Percentiles rank a stretch among this genome's conserved stretches.
Evolutionary conservation across 2,113 vertebrate genomes (phyloP).

Genomic region (Sphaerodactylus townsendi): DNA sequence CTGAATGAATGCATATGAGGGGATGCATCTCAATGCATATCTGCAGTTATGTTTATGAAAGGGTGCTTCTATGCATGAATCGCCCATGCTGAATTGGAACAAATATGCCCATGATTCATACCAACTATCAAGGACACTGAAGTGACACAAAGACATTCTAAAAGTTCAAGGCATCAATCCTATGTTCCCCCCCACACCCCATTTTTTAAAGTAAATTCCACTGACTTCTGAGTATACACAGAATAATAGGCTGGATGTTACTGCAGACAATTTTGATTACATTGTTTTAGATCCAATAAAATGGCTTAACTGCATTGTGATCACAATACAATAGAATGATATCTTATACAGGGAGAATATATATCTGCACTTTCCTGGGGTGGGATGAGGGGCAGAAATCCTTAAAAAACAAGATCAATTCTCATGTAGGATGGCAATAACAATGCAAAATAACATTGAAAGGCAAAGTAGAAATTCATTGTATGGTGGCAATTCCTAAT

Average conservation of each 20-base stretch:
- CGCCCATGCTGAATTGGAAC: background rate
- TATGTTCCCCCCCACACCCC: too few species aligned
- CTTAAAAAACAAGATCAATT: conserved; percentile 30
- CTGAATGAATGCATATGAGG: too few species aligned
- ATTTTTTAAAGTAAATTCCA: background rate
- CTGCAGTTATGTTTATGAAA: background rate
- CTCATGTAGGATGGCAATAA: conserved; percentile 12
- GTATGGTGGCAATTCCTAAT: conserved; percentile 23
- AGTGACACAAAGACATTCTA: background rate
- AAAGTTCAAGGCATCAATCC: background rate
- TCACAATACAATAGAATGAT: conserved; percentile 21
- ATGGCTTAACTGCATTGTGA: background rate
- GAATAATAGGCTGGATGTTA: background rate
- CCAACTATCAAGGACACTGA: too few species aligned
- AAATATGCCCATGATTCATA: background rate
- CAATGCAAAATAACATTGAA: conserved; percentile 6
- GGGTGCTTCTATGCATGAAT: background rate
- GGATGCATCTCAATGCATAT: background rate
- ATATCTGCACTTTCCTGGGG: background rate
- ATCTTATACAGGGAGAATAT: conserved; percentile 15
- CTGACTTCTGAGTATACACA: background rate
- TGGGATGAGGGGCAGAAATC: background rate
- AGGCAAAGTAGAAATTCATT: conserved; percentile 29
- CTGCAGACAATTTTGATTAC: background rate
- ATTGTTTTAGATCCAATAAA: background rate